phyloP scores from a whole-genome alignment of 2,888 invertebrate genomes.

The Leucoma salicis region DNA sequence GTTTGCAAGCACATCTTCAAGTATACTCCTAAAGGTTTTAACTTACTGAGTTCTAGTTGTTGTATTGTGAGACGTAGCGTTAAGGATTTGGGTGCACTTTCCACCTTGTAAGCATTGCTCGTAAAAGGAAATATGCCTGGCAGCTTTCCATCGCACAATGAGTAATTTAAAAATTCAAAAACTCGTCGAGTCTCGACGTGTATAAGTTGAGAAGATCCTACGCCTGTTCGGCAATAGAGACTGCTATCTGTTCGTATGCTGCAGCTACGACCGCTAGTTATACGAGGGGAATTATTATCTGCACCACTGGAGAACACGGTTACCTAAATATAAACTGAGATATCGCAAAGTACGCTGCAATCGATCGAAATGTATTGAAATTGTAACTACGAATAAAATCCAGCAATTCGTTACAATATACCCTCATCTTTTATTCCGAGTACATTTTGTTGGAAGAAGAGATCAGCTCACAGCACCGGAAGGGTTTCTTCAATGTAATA shows the following conservation, averaged over 20 bases:
- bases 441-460: constrained; percentile 24
- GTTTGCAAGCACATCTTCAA: constrained; percentile 56
- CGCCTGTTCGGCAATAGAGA: constrained; percentile 74
- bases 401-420: constrained; percentile 33
- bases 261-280: constrained; percentile 39
- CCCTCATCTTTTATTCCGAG: constrained; percentile 31
- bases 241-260: constrained; percentile 67
- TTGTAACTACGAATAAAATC: constrained; percentile 46
- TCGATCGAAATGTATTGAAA: constrained; percentile 38
- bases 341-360: constrained; percentile 35
- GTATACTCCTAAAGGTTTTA: constrained; percentile 44
- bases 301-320: constrained; percentile 56
- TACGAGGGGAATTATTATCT: constrained; percentile 49
- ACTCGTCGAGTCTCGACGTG: constrained; percentile 75
- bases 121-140: constrained; percentile 55
- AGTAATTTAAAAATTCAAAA: constrained; percentile 84
- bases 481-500: constrained; percentile 54
- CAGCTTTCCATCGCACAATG: constrained; percentile 81
- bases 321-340: constrained; percentile 51
- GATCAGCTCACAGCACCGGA: constrained; percentile 31
- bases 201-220: constrained; percentile 70
- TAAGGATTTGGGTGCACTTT: constrained; percentile 63
- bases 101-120: constrained; percentile 44
- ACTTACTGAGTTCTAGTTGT: constrained; percentile 32
- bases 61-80: constrained; percentile 61